A percentile compares a stretch with the other conserved stretches of the same genome.
phyloP scores from a whole-genome alignment of 1,140 invertebrate genomes.

The Fragariocoptes setiger region DNA sequence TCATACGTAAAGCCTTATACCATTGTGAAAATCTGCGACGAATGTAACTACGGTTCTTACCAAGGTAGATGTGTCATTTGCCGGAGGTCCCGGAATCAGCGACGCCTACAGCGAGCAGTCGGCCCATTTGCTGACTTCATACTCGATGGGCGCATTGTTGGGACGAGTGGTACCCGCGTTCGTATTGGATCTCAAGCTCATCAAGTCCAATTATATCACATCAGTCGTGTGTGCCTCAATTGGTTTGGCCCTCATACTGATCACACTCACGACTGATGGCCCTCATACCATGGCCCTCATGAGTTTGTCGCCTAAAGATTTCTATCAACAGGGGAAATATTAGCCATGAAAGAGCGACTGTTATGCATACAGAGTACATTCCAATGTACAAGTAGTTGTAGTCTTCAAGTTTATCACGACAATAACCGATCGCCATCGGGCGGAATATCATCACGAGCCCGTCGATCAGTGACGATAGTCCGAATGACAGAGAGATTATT shows the following conservation, averaged over 20 bases:
- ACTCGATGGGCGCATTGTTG: background rate
- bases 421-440: background rate
- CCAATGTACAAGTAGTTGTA: background rate
- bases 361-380: background rate
- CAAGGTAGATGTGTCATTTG: slow-evolving; percentile 96
- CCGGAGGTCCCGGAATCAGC: slow-evolving; percentile 86
- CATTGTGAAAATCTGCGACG: slow-evolving; percentile 88
- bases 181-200: background rate
- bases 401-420: background rate
- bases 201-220: background rate
- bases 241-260: background rate
- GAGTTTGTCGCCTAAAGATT: no score
- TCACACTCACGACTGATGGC: background rate
- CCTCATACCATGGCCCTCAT: no score
- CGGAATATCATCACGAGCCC: background rate
- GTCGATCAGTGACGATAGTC: background rate
- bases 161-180: background rate
- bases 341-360: background rate
- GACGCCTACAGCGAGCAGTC: slow-evolving; percentile 63
- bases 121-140: background rate
- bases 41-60: slow-evolving; percentile 98
- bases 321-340: no score
- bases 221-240: background rate
- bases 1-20: slow-evolving; percentile 95
- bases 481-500: background rate